Percentiles rank a stretch among this genome's conserved stretches.
Conservation (phyloP, 2,797 vertebrate genomes). For the Acanthurus lineatus region DNA sequence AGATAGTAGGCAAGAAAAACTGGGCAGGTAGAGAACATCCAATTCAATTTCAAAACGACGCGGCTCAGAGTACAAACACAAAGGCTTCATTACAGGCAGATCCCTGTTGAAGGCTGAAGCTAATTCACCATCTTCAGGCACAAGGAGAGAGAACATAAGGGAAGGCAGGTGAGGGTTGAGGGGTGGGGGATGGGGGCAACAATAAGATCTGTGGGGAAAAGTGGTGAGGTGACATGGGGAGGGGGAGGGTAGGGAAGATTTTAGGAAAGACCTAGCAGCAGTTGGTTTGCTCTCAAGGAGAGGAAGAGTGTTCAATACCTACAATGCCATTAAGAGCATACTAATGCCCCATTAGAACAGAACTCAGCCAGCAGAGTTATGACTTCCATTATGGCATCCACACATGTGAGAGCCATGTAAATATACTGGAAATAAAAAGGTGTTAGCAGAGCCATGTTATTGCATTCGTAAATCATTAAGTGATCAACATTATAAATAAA, state of each 20-base stretch:
- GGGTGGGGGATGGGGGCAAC: slow-evolving; percentile 10
- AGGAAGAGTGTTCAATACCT: slow-evolving; percentile 42
- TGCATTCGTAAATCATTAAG: slow-evolving; percentile 66
- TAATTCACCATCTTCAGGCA: slow-evolving; percentile 73
- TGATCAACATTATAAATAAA: slow-evolving; percentile 51
- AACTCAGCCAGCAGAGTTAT: slow-evolving; percentile 59
- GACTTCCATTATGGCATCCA: slow-evolving; percentile 60
- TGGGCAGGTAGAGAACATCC: slow-evolving; percentile 76
- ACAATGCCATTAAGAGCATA: slow-evolving; percentile 58
- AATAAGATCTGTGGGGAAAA: slow-evolving; percentile 35
- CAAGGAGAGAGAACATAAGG: slow-evolving; percentile 32
- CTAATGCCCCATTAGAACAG: slow-evolving; percentile 65
- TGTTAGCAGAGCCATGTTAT: slow-evolving; percentile 42
- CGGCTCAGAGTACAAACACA: slow-evolving; percentile 83
- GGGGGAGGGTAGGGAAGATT: neutral
- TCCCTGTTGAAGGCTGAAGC: slow-evolving; percentile 73
- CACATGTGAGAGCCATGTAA: slow-evolving; percentile 50
- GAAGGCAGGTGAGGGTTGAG: neutral
- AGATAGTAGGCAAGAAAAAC: slow-evolving; percentile 74
- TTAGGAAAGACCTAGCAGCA: slow-evolving; percentile 38
- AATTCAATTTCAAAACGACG: slow-evolving; percentile 80
- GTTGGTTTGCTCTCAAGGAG: slow-evolving; percentile 27
- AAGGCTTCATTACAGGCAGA: slow-evolving; percentile 79
- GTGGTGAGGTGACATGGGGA: slow-evolving; percentile 32
- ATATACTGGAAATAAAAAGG: slow-evolving; percentile 42